phyloP scores from a whole-genome alignment of 2,888 invertebrate genomes.

The Endotricha flammealis region DNA sequence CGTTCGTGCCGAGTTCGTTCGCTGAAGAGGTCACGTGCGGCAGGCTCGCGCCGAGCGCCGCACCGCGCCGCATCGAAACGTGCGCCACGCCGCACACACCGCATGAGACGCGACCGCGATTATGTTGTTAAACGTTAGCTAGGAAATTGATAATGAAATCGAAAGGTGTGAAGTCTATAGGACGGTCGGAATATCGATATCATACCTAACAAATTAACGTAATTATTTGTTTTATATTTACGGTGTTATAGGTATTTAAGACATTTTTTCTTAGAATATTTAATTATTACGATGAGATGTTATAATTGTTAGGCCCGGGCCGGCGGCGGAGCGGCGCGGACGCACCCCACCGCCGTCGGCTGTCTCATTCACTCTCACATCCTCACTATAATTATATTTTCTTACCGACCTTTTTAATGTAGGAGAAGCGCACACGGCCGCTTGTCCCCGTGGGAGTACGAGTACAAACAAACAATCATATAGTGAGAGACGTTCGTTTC shows the following conservation, averaged over 20 bases:
- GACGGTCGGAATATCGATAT: slow-evolving; percentile 75
- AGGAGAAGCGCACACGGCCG: slow-evolving; percentile 75
- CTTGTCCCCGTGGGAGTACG: slow-evolving; percentile 70
- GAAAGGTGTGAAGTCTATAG: slow-evolving; percentile 74
- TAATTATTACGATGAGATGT: slow-evolving; percentile 76
- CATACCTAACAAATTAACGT: slow-evolving; percentile 78
- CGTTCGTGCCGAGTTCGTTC: slow-evolving; percentile 66
- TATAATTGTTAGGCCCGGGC: slow-evolving; percentile 70
- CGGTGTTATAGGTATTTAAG: slow-evolving; percentile 78
- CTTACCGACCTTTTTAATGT: slow-evolving; percentile 74
- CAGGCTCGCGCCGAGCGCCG: slow-evolving; percentile 23
- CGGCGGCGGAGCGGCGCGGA: slow-evolving; percentile 49
- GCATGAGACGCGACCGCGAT: slow-evolving; percentile 69
- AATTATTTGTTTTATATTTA: slow-evolving; percentile 78
- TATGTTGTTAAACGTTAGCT: slow-evolving; percentile 77
- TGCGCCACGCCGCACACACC: slow-evolving; percentile 43
- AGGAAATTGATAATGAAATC: slow-evolving; percentile 78
- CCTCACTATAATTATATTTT: slow-evolving; percentile 77
- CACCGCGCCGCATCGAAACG: slow-evolving; percentile 14
- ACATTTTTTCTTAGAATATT: slow-evolving; percentile 78
- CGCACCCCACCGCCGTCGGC: slow-evolving; percentile 55
- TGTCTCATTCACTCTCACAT: slow-evolving; percentile 71
- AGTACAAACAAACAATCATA: slow-evolving; percentile 63
- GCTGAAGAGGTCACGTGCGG: slow-evolving; percentile 49
- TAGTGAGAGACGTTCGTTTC: slow-evolving; percentile 69